These are phyloP conservation scores for Malacosoma neustria DNA, from an alignment of 2,888 invertebrate species.

Conservation along the genomic window DNA sequence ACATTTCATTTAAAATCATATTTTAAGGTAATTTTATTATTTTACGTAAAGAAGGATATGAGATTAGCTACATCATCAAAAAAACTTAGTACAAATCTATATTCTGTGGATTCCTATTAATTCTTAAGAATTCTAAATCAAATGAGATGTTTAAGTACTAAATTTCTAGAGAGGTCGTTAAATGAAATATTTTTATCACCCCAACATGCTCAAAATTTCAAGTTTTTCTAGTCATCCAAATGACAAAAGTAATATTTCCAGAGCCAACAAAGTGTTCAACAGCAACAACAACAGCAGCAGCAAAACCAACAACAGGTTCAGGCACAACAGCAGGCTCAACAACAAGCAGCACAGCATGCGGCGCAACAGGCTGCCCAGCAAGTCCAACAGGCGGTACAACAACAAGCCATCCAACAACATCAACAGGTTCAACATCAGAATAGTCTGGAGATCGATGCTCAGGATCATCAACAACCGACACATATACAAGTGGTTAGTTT, in stretches of 20 bases:
- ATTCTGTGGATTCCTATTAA: too few species aligned
- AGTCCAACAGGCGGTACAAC: slow-evolving; percentile 29
- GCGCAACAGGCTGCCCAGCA: slow-evolving; percentile 24
- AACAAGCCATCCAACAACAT: slow-evolving; percentile 41
- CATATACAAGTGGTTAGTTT: slow-evolving; percentile 64
- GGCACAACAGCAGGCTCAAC: slow-evolving; percentile 44
- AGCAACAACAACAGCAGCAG: slow-evolving; percentile 36
- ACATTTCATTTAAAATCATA: too few species aligned
- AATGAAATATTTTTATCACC: too few species aligned
- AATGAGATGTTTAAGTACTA: too few species aligned
- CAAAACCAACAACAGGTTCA: slow-evolving; percentile 41
- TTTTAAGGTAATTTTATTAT: too few species aligned
- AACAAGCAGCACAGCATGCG: slow-evolving; percentile 52
- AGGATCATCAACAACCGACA: slow-evolving; percentile 65
- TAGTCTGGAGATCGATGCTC: slow-evolving; percentile 41
- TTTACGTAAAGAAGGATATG: too few species aligned
- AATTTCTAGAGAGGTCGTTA: too few species aligned
- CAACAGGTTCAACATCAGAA: slow-evolving; percentile 55
- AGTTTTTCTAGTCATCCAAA: too few species aligned
- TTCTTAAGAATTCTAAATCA: too few species aligned
- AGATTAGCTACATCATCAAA: too few species aligned
- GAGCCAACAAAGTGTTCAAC: slow-evolving; percentile 27
- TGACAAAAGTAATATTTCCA: slow-evolving; percentile 11
- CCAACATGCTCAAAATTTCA: too few species aligned
- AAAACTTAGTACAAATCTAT: too few species aligned